Evolutionary conservation across 2,888 invertebrate genomes (phyloP).

Genomic region (Meghimatium bilineatum): DNA sequence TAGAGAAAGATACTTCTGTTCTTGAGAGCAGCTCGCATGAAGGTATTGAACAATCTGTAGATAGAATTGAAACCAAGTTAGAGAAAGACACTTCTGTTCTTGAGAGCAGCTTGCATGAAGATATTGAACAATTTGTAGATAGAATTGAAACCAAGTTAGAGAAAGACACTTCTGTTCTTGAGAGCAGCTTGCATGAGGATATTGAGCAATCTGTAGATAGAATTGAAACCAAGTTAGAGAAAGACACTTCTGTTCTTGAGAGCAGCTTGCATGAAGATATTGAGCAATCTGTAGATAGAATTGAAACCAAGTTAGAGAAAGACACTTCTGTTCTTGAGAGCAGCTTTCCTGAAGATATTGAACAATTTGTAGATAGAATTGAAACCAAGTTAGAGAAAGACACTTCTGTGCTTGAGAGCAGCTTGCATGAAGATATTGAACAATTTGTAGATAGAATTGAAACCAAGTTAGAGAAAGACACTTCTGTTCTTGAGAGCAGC

Average conservation of each 20-base stretch:
- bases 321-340: background rate
- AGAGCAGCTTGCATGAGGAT: background rate
- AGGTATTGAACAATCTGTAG: background rate
- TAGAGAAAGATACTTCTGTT: background rate
- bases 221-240: background rate
- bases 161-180: background rate
- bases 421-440: background rate
- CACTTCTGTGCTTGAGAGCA: background rate
- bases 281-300: background rate
- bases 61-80: background rate
- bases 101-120: no score
- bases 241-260: background rate
- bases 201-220: background rate
- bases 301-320: background rate
- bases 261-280: background rate
- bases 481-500: background rate
- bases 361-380: background rate
- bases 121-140: background rate
- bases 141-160: background rate
- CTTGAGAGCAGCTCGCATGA: background rate
- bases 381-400: background rate
- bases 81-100: conserved; percentile 2
- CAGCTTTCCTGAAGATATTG: background rate
- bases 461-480: background rate
- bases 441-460: background rate